Base-by-base conservation (phyloP, 2,797 vertebrate genomes). In the Neosilurus hyrtlii region DNA sequence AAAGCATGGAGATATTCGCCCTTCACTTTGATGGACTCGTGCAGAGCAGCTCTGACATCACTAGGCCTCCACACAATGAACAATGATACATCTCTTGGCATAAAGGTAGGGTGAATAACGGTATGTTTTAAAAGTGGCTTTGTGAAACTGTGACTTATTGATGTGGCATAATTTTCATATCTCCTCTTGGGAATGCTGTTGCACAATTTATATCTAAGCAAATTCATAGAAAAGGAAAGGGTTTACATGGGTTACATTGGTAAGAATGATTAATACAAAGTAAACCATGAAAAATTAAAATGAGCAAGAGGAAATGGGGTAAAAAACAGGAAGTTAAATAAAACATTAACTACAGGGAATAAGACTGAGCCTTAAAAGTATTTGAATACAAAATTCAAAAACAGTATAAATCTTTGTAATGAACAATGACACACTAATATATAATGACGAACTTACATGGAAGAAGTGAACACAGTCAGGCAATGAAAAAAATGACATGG, bases 1-100 rank as follows among this genome's bases (percentile, higher is more conserved):
- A 73, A 88, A 85, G 83, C 83, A 81, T 90, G 87, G 86, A 83
- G 85, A 89, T 82, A 86, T 90, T 86, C 30, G 73, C 82, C 80
- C 68, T 87, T 89, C 82, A 82, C 88, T 92, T 90, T 91, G 89
- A 92, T 91, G 89, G 90, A 88, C 88, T 87, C 87, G 82, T 81
- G 87, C 83, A 88, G 89, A 84, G 74, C 84, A 24, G 12, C 77
- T 62, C 80, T 51, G 30, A 75, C 80, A 57, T 86, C 80, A 84
- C 79, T 37, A 87, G 81, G 86, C 82, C 83, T 86, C 68, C 67
- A 52, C 78, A 86, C 76, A 81, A 85, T 86, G 83, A 85, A 85
- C 84, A 84, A 76, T 75, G 68, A 80, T 81, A 76, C 24, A 35
- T 83, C 79, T 86, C 77, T 65, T 62, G 79, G 82, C 68, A 75